A percentile compares a stretch with the other conserved stretches of the same genome.
Conservation (phyloP, 2,797 vertebrate species). For the Molossus alvarezi region DNA sequence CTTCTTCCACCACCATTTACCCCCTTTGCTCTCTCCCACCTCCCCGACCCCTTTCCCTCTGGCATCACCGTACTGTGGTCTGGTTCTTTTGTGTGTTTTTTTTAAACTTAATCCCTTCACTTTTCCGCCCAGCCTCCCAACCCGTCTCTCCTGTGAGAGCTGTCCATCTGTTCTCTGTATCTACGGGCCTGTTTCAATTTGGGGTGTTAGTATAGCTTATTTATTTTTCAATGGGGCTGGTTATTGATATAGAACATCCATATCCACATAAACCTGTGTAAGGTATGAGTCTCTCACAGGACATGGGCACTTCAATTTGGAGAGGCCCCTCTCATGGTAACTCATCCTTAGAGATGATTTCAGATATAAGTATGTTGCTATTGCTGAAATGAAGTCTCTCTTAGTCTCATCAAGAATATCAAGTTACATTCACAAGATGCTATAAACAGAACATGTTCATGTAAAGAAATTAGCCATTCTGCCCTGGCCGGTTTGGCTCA, state of each 20-base stretch:
- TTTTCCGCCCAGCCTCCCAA: neutral
- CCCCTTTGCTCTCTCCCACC: neutral
- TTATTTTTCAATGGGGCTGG: neutral
- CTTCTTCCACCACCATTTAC: neutral
- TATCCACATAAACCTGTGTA: neutral
- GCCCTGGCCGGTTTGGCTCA: too few relatives aligned
- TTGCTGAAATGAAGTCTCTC: neutral
- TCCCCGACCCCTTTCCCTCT: neutral
- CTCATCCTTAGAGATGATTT: neutral
- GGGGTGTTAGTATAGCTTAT: neutral
- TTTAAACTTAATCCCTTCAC: neutral
- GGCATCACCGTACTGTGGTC: neutral
- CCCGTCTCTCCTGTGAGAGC: neutral
- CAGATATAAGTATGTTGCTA: neutral
- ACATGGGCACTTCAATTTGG: neutral
- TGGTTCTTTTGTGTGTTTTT: neutral
- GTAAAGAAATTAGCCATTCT: neutral
- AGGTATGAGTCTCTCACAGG: neutral
- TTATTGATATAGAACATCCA: neutral
- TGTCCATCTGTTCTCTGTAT: neutral
- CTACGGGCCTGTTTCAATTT: neutral
- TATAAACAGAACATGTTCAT: neutral
- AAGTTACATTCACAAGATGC: neutral
- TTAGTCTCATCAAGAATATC: neutral
- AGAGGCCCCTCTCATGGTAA: neutral